Evolutionary conservation across 2,113 vertebrate species (phyloP), one percentile per base, ranked within the genome.

Genomic region (Periophthalmodon schlosseri): DNA sequence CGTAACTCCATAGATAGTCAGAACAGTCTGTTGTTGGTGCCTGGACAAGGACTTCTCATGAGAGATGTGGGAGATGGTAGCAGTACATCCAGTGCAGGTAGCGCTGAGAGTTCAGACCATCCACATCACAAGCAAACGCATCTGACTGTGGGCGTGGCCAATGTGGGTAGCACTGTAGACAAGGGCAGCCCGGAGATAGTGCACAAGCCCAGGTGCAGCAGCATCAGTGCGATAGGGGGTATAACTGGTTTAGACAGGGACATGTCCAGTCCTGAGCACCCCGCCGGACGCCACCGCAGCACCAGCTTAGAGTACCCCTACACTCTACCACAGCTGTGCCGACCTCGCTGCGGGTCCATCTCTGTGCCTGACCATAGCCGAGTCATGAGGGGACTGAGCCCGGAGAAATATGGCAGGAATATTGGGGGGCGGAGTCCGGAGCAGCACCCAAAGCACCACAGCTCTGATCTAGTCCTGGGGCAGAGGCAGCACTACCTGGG

Each of bases 1-100:
- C 94, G 97, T 70, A 95, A 95, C 90, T 99, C 97, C 28, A 96
- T 98, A 0, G 97, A 97, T 90, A 99, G 97, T 89, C 97, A 98
- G 82, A 95, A 94, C 85, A 97, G 97, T 86, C 92, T 98, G 76
- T 94, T 95, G 56, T 77, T 93, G 0, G 91, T 96, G 1, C 82
- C 95, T 0, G 92, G 93, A 0, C 83, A 95, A 0, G 93, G 94
- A 49, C 95, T 95, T 4, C 90, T 92, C 23, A 89, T 97, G 83
- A 92, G 97, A 72, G 97, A 98, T 2, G 95, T 97, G 0, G 97
- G 97, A 0, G 97, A 99, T 0, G 97, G 97, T 68, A 98, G 97
- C 74, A 99, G 97, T 83, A 98, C 97, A 34, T 99, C 97, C 33
- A 99, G 97, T 52, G 94, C 96, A 0, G 96, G 97, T 18, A 97